A percentile compares a stretch with the other conserved stretches of the same genome.
These are phyloP conservation scores for Darevskia nairensis DNA, from an alignment of 2,797 vertebrate species.

Conservation along the genomic window DNA sequence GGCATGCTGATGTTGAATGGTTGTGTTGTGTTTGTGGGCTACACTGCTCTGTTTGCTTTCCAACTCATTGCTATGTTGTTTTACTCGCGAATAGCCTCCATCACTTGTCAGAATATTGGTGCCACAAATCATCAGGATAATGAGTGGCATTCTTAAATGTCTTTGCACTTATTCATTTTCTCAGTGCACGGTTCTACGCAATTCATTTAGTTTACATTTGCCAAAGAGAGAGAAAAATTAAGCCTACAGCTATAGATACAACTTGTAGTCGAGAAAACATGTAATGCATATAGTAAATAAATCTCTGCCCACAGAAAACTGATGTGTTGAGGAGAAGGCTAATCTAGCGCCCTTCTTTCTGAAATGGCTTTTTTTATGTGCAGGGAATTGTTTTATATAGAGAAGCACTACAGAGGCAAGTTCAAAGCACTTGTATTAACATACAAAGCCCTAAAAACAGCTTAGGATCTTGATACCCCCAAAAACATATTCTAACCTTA, in stretches of 20 bases:
- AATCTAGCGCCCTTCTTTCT: neutral
- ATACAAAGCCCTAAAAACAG: no score
- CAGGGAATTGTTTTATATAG: neutral
- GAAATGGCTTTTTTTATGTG: neutral
- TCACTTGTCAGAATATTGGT: slow-evolving; percentile 38
- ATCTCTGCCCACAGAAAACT: neutral
- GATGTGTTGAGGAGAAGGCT: neutral
- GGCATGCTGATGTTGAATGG: slow-evolving; percentile 26
- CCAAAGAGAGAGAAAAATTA: slow-evolving; percentile 68
- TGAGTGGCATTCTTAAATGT: slow-evolving; percentile 51
- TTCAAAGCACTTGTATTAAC: no score
- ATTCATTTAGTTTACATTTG: slow-evolving; percentile 63
- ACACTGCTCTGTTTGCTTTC: neutral
- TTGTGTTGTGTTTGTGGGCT: slow-evolving; percentile 11
- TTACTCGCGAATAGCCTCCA: slow-evolving; percentile 20
- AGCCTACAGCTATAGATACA: slow-evolving; percentile 53
- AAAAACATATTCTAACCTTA: no score
- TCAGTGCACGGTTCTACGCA: slow-evolving; percentile 61
- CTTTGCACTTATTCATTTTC: slow-evolving; percentile 61
- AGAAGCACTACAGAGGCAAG: no score
- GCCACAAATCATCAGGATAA: slow-evolving; percentile 68
- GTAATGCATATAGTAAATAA: neutral
- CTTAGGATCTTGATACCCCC: no score
- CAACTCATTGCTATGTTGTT: slow-evolving; percentile 23
- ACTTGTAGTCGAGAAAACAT: slow-evolving; percentile 39